Evolutionary conservation across 2,888 invertebrate species (phyloP).

Genomic region (Sesia bembeciformis): DNA sequence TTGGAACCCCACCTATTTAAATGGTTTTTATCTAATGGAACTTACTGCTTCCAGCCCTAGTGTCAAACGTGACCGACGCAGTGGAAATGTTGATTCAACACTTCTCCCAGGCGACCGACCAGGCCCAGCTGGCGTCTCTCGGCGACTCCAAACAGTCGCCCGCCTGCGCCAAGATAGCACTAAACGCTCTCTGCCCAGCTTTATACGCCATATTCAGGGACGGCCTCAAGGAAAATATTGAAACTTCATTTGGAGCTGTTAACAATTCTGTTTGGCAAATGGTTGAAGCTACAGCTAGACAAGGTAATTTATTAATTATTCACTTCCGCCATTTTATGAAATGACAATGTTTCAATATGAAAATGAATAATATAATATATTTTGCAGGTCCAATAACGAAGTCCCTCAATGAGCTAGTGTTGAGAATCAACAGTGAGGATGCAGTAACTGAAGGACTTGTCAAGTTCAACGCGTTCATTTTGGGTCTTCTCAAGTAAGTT

Average conservation of each 20-base stretch:
- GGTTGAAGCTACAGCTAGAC: conserved; percentile 89
- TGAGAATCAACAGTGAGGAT: conserved; percentile 87
- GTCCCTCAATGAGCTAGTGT: conserved; percentile 86
- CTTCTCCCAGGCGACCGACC: conserved; percentile 79
- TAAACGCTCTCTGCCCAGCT: conserved; percentile 87
- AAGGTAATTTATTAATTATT: conserved; percentile 62
- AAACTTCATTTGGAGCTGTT: conserved; percentile 89
- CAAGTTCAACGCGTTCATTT: conserved; percentile 91
- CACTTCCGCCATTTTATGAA: background rate
- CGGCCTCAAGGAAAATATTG: conserved; percentile 85
- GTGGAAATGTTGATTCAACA: conserved; percentile 84
- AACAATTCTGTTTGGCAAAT: conserved; percentile 93
- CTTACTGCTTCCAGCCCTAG: conserved; percentile 70
- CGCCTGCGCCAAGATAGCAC: conserved; percentile 81
- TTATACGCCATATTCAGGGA: conserved; percentile 89
- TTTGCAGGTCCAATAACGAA: conserved; percentile 83
- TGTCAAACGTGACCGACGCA: conserved; percentile 82
- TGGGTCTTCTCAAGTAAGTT: conserved; percentile 88
- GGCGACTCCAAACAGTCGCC: conserved; percentile 77
- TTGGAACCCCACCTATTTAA: too few relatives aligned
- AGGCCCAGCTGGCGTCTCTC: conserved; percentile 73
- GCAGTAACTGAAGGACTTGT: conserved; percentile 87
- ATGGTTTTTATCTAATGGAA: too few relatives aligned
- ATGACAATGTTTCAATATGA: background rate
- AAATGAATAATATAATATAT: background rate